These are phyloP conservation scores for Drosophila chauvacae DNA, from an alignment of 1,140 invertebrate species.

Conservation along the genomic window DNA sequence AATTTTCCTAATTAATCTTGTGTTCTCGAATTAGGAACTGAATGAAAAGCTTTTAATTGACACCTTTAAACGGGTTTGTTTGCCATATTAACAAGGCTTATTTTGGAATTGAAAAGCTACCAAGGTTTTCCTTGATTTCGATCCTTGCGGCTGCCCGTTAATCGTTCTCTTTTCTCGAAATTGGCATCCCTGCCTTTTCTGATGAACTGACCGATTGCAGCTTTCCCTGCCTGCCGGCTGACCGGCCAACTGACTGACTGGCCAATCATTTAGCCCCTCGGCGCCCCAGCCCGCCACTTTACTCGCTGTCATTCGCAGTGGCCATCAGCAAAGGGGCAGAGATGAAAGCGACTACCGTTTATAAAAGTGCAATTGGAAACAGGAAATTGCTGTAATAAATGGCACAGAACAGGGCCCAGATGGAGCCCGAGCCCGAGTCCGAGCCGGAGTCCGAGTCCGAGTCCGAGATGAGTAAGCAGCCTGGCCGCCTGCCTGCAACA, in stretches of 20 bases:
- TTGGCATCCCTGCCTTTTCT: constrained; percentile 23
- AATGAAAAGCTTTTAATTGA: background rate
- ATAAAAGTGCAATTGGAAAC: constrained; percentile 76
- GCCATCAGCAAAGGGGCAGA: constrained; percentile 2
- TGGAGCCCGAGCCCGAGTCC: constrained; percentile 10
- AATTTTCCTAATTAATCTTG: background rate
- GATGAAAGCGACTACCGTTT: constrained; percentile 73
- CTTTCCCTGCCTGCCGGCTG: constrained; percentile 10
- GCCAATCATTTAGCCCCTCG: constrained; percentile 29
- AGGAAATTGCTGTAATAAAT: constrained; percentile 80
- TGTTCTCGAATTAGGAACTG: constrained; percentile 1
- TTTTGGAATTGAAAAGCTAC: background rate
- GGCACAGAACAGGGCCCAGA: constrained; percentile 58
- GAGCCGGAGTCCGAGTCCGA: too few species aligned
- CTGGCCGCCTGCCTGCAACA: constrained; percentile 32
- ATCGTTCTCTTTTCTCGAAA: background rate
- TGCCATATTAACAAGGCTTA: background rate
- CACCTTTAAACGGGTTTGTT: background rate
- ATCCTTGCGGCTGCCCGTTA: background rate
- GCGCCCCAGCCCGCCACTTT: constrained; percentile 11
- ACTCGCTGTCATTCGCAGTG: constrained; percentile 7
- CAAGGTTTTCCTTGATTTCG: background rate
- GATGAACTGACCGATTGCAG: constrained; percentile 28
- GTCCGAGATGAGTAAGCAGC: constrained; percentile 26
- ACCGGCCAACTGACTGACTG: background rate